Base-by-base conservation (phyloP, 2,797 vertebrate species). In the Chanos chanos region DNA sequence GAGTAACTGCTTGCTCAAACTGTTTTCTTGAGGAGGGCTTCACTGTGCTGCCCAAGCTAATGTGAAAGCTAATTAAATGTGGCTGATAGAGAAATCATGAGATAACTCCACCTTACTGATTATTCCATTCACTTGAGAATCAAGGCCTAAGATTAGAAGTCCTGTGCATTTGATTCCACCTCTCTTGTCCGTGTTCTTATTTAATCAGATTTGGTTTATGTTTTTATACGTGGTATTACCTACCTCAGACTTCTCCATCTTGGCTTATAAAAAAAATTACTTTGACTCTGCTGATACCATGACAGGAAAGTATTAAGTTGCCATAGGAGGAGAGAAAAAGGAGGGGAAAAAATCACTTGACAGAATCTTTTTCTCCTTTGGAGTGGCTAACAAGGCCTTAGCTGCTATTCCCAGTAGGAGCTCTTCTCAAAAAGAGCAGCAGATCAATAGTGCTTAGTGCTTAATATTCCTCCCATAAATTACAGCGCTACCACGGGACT, bases 381-480 rank as follows among this genome's bases (percentile, higher is more conserved):
- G 45, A 61, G 64, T 47, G 62, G 58, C 57, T 71, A 74, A 67
- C 48, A 68, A 59, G 68, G 55, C 61, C 48, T 70, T 51, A 21
- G 56, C 71, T 30, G 55, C 52, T 68, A 57, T 72, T 81, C 76
- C 75, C 77, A 70, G 60, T 41, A 71, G 72, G 63, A 61, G 19
- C 40, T 53, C 55, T 30, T 70, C 69, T 73, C 59, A 77, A 66
- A 66, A 75, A 73, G 68, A 63, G 70, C 34, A 10, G 39, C 22
- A 67, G 75, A 77, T 80, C 74, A 80, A 66, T 80, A 73, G 62
- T 59, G 63, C 71, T 78, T 70, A 73, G 65, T 66, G 62, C 68
- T 81, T 78, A 75, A 74, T 77, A 77, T 74, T 73, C 70, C 70
- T 41, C 53, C 71, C 70, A 78, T 75, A 76, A 78, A 78, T 69